Evolutionary conservation across 2,797 vertebrate species (phyloP), one percentile per base, ranked within the genome.

Genomic region (Xerus rutilus): DNA sequence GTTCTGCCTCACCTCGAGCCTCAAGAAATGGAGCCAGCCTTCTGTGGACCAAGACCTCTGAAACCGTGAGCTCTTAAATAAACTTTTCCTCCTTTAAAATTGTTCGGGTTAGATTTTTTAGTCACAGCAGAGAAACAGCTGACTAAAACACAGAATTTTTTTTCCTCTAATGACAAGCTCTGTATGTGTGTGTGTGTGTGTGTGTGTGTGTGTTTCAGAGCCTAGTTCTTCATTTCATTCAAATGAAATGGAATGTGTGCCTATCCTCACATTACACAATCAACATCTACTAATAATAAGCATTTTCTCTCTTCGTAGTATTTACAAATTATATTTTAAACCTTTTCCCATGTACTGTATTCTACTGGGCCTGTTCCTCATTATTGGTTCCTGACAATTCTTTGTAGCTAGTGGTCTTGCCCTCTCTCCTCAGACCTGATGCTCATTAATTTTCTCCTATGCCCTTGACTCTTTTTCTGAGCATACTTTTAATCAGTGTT

Each of bases 401-500:
- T 97, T 32, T 13, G 52, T 65, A 79, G 52, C 6, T 43, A 18
- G 2, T 57, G n/a, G 52, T 88, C 49, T 73, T 25, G 30, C 11
- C n/a, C 9, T 79, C 78, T 74, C 10, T 78, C 8, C 45, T 83
- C 10, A 5, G 39, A 65, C 21, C 54, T 72, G 74, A 69, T 47
- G n/a, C 18, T 85, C 74, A 45, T 84, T 91, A 47, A 76, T 69
- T 45, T 88, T 90, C 45, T 92, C 14, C 18, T 10, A 43, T 65
- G 39, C 6, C 86, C 25, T 94, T 72, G 49, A 93, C 65, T 74
- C 21, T 57, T 84, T 85, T 83, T 49, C 74, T 86, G 73, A 90
- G 70, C n/a, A 52, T 82, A 20, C 49, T 78, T 57, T 82, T 17
- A 30, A 49, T 94, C 64, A 78, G 1, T 43, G 17, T 82, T 81